phyloP scores from a whole-genome alignment of 2,113 vertebrate species.

The Abramis brama region DNA sequence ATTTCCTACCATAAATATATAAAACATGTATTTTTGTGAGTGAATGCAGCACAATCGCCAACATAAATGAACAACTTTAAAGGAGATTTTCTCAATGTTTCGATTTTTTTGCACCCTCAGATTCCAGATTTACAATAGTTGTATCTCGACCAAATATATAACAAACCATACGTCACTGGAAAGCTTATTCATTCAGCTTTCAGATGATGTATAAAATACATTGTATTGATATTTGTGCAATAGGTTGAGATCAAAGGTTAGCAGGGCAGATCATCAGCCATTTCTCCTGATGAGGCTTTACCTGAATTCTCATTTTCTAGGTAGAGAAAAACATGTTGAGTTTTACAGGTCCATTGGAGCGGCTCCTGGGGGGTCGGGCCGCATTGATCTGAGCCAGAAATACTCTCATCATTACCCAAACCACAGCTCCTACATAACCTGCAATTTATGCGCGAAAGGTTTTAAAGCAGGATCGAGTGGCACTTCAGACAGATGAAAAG shows the following conservation, averaged over 20 bases:
- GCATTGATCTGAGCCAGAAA: slow-evolving; percentile 30
- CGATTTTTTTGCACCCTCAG: too few relatives aligned
- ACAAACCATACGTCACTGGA: too few relatives aligned
- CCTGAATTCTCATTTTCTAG: background rate
- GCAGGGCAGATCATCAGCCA: background rate
- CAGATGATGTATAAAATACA: too few relatives aligned
- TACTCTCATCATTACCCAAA: background rate
- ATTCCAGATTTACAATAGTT: too few relatives aligned
- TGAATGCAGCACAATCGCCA: too few relatives aligned
- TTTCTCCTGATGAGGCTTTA: background rate
- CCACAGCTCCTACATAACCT: background rate
- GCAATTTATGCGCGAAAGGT: background rate
- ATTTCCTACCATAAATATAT: too few relatives aligned
- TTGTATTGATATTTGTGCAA: background rate
- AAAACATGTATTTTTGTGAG: too few relatives aligned
- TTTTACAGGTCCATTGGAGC: background rate
- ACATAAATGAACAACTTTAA: too few relatives aligned
- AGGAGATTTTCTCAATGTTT: too few relatives aligned
- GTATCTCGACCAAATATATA: too few relatives aligned
- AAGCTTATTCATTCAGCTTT: too few relatives aligned
- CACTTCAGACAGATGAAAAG: slow-evolving; percentile 8
- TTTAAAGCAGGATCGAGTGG: background rate
- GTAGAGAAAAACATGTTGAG: background rate
- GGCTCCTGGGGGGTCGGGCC: background rate
- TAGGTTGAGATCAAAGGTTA: background rate